Percentiles rank a stretch among this genome's conserved stretches.
Evolutionary conservation across 1,140 invertebrate genomes (phyloP).

Genomic region (Gryllus bimaculatus): DNA sequence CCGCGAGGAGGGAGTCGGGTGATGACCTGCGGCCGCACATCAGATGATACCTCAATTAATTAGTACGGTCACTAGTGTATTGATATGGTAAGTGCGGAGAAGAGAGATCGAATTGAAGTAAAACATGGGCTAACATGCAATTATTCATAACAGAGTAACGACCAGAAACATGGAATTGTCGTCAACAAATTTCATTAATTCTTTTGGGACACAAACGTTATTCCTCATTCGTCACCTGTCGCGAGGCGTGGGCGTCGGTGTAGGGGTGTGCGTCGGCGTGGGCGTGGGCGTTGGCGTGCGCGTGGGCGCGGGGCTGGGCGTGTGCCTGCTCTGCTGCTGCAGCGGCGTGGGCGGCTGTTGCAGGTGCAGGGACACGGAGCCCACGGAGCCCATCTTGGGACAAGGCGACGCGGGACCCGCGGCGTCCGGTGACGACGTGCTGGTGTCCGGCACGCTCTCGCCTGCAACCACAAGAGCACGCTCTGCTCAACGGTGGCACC

Average conservation of each 20-base stretch:
- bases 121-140: not conserved
- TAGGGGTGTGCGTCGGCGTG: slow-evolving; percentile 15
- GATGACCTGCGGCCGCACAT: slow-evolving; percentile 25
- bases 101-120: not conserved
- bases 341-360: not conserved
- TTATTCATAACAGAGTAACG: too few species aligned
- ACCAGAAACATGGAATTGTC: too few species aligned
- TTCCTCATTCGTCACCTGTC: not conserved
- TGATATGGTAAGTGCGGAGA: not conserved
- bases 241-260: slow-evolving; percentile 20
- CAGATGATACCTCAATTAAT: not conserved
- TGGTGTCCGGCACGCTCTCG: slow-evolving; percentile 82
- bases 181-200: too few species aligned
- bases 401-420: slow-evolving; percentile 61
- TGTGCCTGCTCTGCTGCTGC: slow-evolving; percentile 24
- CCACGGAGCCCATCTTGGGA: slow-evolving; percentile 41
- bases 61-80: not conserved
- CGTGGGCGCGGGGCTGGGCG: slow-evolving; percentile 28
- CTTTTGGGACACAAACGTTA: too few species aligned
- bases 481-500: not conserved
- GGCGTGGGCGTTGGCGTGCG: not conserved
- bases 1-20: slow-evolving; percentile 36
- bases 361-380: slow-evolving; percentile 23
- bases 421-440: slow-evolving; percentile 75
- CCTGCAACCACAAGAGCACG: slow-evolving; percentile 41